A percentile compares a stretch with the other conserved stretches of the same genome.
These are phyloP conservation scores for Chrysolina americana DNA, from an alignment of 2,888 invertebrate species.

Conservation along the genomic window DNA sequence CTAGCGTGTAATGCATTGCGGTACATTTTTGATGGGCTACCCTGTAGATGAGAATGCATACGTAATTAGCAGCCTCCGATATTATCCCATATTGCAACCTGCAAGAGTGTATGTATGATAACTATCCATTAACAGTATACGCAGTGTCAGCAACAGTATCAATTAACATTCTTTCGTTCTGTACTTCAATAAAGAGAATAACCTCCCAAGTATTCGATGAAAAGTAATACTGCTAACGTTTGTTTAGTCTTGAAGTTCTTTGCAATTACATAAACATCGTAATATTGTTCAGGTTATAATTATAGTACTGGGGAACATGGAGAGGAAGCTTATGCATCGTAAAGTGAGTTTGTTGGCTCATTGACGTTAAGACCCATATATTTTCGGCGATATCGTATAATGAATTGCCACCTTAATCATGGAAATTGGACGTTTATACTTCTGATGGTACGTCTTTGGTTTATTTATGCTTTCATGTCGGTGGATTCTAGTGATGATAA, in stretches of 20 bases:
- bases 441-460: background rate
- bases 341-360: conserved; percentile 33
- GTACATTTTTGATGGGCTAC: no score
- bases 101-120: background rate
- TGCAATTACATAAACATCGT: conserved; percentile 32
- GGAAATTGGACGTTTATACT: background rate
- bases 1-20: no score
- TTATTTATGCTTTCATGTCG: background rate
- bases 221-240: conserved; percentile 34
- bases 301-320: conserved; percentile 25
- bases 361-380: conserved; percentile 26
- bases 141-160: conserved; percentile 30
- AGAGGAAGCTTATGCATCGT: conserved; percentile 35
- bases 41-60: no score
- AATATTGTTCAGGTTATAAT: conserved; percentile 26
- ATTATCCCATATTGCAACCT: no score
- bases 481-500: background rate
- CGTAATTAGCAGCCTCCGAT: no score
- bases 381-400: background rate
- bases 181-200: conserved; percentile 26
- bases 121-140: background rate
- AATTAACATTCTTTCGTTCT: conserved; percentile 29
- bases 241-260: conserved; percentile 12
- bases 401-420: background rate
- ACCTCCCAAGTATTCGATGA: conserved; percentile 43